A percentile compares a stretch with the other conserved stretches of the same genome.
Conservation (phyloP, 2,888 invertebrate genomes). For the Escarpia spicata region DNA sequence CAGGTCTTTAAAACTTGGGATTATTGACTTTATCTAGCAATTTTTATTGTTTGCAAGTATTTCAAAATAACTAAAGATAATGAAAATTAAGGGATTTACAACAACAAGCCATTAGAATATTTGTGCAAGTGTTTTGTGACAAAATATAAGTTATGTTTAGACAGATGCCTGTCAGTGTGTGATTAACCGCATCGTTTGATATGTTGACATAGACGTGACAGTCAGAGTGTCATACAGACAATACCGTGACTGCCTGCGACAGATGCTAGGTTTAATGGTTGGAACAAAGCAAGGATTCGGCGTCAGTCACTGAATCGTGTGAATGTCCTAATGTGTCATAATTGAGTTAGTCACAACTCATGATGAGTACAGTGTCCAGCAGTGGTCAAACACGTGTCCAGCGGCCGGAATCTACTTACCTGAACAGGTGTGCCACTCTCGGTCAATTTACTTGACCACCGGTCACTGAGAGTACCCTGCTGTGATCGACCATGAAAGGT, state of each 20-base stretch:
- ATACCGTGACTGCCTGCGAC: background rate
- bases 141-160: background rate
- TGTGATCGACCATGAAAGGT: background rate
- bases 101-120: background rate
- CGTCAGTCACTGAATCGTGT: background rate
- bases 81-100: background rate
- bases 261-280: background rate
- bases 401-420: background rate
- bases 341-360: background rate
- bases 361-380: background rate
- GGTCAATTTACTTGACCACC: background rate
- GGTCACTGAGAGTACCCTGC: background rate
- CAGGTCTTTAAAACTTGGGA: background rate
- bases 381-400: background rate
- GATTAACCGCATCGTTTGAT: background rate
- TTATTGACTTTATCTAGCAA: background rate
- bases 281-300: constrained; percentile 16
- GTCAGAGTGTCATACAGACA: background rate
- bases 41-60: background rate
- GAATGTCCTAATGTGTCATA: background rate
- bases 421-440: constrained; percentile 3
- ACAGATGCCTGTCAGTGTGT: background rate
- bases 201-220: background rate
- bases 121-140: background rate
- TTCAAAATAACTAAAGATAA: background rate